These are phyloP conservation scores for Psylliodes chrysocephalus DNA, from an alignment of 2,888 invertebrate genomes.

Conservation along the genomic window DNA sequence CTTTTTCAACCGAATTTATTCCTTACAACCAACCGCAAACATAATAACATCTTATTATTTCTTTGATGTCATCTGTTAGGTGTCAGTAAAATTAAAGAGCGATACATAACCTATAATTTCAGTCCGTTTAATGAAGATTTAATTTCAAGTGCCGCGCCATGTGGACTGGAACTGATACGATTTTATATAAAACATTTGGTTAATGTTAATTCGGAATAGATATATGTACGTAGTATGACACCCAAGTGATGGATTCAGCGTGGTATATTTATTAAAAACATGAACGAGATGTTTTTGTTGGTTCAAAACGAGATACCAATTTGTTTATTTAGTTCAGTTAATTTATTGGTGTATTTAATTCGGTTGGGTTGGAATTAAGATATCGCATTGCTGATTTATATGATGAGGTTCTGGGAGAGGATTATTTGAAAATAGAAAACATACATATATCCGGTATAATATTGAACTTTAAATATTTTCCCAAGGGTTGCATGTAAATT, in stretches of 20 bases:
- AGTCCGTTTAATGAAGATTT: slow-evolving; percentile 25
- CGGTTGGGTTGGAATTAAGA: not conserved
- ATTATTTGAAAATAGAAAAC: not conserved
- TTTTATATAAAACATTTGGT: slow-evolving; percentile 30
- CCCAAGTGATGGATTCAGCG: slow-evolving; percentile 6
- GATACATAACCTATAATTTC: slow-evolving; percentile 25
- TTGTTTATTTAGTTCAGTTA: slow-evolving; percentile 5
- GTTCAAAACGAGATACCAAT: not conserved
- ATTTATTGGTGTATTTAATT: not conserved
- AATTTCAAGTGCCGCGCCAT: slow-evolving; percentile 31
- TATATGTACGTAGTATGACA: slow-evolving; percentile 3
- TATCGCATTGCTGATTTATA: slow-evolving; percentile 2
- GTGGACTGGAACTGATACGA: slow-evolving; percentile 27
- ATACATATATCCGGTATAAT: too few species aligned
- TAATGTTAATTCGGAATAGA: slow-evolving; percentile 27
- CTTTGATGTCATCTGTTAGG: slow-evolving; percentile 22
- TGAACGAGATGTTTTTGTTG: not conserved
- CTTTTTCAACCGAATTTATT: not conserved
- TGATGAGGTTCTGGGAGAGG: not conserved
- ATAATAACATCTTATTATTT: not conserved
- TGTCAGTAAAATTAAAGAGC: slow-evolving; percentile 22
- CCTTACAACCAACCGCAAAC: not conserved
- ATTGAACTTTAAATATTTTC: too few species aligned
- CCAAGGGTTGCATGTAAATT: too few species aligned
- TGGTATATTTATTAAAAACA: not conserved